Evolutionary conservation across 1,140 invertebrate species (phyloP), one percentile per base, ranked within the genome.

Genomic region (Heliconius eleuchia): DNA sequence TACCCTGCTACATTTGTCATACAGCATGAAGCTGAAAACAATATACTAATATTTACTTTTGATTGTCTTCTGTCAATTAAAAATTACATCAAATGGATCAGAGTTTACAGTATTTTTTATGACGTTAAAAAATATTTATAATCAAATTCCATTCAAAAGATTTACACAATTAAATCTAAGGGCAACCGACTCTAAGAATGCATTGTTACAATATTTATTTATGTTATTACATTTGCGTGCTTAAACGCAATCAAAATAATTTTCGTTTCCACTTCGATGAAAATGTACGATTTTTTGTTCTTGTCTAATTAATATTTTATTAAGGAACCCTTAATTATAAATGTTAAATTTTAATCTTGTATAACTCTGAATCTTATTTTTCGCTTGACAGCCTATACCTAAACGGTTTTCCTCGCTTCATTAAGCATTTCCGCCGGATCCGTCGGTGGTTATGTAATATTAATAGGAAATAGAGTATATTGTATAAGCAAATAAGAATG

Each of bases 381-480:
- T 46, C 78, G 78, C 78, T 70, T 79, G 78, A 75, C 55, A 79
- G 73, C 42, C 46, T 74, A 27, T 57, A 74, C 3, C 42, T 16
- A 46, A 78, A 70, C 23, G 72, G 75, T 79, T 71, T 66, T 71
- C 34, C 66, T 74, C 55, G 27, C 23, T 79, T 46, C 71, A 71
- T 79, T 75, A 74, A 74, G 37, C 46, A 75, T 70, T 71, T 74
- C 78, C 50, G 71, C 78, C 78, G 73, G 73, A 79, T 71, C 46
- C 34, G 52, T 78, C 60, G 60, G 60, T 30, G 5, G n/a, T 74
- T 75, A 55, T 50, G 73, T 73, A 79, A 78, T 73, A 78, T 60
- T 78, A 78, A 74, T 50, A 74, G 78, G 78, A 79, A 79, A 74
- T 75, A 70, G 42, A 46, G 34, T 70, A 75, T 52, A 75, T 75